Conservation (phyloP, 1,140 invertebrate species). For the Danaus plexippus region DNA sequence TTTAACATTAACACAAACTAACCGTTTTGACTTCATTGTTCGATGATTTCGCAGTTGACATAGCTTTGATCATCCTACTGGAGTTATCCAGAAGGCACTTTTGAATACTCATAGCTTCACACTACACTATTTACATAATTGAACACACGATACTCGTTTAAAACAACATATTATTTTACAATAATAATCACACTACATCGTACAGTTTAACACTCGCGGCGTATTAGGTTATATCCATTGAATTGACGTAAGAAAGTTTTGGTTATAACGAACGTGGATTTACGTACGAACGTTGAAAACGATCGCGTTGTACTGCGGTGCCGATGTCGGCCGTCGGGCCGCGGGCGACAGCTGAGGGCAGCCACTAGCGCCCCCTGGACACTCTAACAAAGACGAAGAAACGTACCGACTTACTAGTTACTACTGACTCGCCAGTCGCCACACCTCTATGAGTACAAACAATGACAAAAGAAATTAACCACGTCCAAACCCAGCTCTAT, state of each 20-base stretch:
- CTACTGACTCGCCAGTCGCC: too few relatives aligned
- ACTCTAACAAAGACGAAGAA: conserved; percentile 7
- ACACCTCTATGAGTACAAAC: too few relatives aligned
- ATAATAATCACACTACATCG: conserved; percentile 14
- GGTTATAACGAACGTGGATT: conserved; percentile 14
- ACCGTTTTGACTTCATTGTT: conserved; percentile 63
- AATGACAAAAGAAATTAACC: too few relatives aligned
- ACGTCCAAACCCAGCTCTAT: too few relatives aligned
- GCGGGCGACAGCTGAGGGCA: conserved; percentile 18
- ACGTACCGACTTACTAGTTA: too few relatives aligned
- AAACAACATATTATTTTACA: conserved; percentile 16
- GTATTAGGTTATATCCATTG: conserved; percentile 70
- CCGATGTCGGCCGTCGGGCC: conserved; percentile 5
- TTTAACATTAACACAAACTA: conserved; percentile 27
- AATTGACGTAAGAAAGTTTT: conserved; percentile 69
- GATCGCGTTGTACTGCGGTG: conserved; percentile 37
- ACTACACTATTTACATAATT: conserved; percentile 51
- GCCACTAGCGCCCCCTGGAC: conserved; percentile 12
- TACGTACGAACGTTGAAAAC: conserved; percentile 25
- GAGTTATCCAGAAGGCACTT: conserved; percentile 68
- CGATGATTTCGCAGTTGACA: conserved; percentile 61
- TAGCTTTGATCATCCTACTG: conserved; percentile 67
- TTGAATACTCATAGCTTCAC: conserved; percentile 62
- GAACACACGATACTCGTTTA: conserved; percentile 39
- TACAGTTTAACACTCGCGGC: conserved; percentile 35